Evolutionary conservation across 2,797 vertebrate genomes (phyloP).

Genomic region (Hozukius guyotensis): DNA sequence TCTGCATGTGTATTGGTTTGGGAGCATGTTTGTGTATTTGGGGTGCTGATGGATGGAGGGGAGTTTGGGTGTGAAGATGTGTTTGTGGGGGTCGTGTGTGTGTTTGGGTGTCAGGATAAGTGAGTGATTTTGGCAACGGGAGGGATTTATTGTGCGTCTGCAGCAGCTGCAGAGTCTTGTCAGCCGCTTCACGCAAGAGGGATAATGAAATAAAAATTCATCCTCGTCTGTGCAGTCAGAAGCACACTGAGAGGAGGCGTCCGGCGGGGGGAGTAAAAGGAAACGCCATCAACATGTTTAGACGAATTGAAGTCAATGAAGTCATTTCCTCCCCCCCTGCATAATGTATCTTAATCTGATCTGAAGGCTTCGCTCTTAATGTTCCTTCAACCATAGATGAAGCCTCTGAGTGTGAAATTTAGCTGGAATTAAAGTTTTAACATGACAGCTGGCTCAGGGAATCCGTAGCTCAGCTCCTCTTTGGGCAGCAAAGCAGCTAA

Average conservation of each 20-base stretch:
- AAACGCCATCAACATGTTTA: conserved; percentile 63
- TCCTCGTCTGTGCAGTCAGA: conserved; percentile 34
- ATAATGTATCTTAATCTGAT: conserved; percentile 79
- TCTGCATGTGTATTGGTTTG: conserved; percentile 26
- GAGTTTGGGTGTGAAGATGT: conserved; percentile 10
- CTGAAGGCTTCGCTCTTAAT: conserved; percentile 74
- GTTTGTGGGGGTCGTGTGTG: conserved; percentile 16
- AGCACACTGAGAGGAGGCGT: conserved; percentile 25
- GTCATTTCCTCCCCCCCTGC: conserved; percentile 53
- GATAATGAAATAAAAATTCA: conserved; percentile 43
- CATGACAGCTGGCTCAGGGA: conserved; percentile 73
- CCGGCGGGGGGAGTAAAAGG: conserved; percentile 43
- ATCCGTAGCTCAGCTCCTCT: conserved; percentile 68
- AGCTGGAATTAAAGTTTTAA: conserved; percentile 81
- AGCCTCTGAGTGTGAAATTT: conserved; percentile 77
- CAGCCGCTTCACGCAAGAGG: neutral
- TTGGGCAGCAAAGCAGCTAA: conserved; percentile 71
- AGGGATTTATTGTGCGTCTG: conserved; percentile 34
- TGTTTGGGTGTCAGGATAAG: conserved; percentile 22
- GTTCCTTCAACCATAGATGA: conserved; percentile 71
- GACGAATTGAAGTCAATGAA: conserved; percentile 61
- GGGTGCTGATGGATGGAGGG: neutral
- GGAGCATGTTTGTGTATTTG: conserved; percentile 28
- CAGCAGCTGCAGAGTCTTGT: conserved; percentile 29
- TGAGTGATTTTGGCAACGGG: conserved; percentile 12